Base-by-base conservation (phyloP, 2,888 invertebrate genomes). In the Plemyria rubiginata region DNA sequence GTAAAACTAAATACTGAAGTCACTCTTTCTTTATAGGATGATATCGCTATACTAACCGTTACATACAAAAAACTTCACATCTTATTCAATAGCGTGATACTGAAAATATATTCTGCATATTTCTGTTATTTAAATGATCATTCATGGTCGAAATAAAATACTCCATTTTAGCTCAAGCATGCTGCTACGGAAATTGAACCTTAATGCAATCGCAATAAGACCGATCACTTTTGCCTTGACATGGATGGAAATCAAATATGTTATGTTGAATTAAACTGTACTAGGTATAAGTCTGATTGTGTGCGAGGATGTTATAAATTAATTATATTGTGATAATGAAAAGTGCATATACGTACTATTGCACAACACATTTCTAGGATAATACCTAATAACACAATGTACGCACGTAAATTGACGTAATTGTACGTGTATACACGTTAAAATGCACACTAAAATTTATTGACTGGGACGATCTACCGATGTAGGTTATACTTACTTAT, bases 41-140 rank as follows among this genome's bases (percentile, higher is more conserved):
- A 0, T 9, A 9, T 16, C 6, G 9, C 45, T 4, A 15, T 16
- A 45, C 16, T 0, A 3, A 38, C 36, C 11, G 8, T 4, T 16
- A 45, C 8, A 45, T 43, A 9, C 7, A 16, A 43, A 43, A 16
- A 2, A 16, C 36, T 11, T 4, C 4, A 16, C 16, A 16, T 16
- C 9, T 45, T 13, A 43, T 45, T 45, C 45, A 28, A 28, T 48
- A 11, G 48, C 48, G 48, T 48, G 48, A 28, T 22, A 48, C 48
- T 6, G 12, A 48, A 48, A 28, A 28, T 46, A 46, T 28, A 48
- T 28, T n/a, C 48, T 28, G 5, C 48, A 2, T n/a, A 28, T 12
- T 22, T 38, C 11, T 8, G 36, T 11, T 2, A 38, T 11, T 38
- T 38, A 11, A 32, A 32, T 32, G 8, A 32, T 32, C 22, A 2